phyloP scores from a whole-genome alignment of 2,888 invertebrate species.

The Hanleya hanleyi region DNA sequence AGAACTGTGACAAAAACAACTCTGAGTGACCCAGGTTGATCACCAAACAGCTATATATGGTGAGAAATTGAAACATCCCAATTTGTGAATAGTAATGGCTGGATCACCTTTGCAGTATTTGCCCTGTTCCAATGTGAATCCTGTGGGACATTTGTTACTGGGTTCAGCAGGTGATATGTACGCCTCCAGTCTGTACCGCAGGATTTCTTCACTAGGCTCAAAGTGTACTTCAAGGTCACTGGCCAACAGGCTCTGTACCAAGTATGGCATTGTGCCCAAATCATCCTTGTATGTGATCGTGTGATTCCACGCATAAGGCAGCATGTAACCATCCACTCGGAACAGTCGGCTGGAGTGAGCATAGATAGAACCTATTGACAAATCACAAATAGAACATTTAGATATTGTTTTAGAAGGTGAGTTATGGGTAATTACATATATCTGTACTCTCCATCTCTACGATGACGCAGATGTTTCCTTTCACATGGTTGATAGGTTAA shows the following conservation, averaged over 20 bases:
- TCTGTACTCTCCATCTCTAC: no score
- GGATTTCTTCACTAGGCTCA: slow-evolving; percentile 56
- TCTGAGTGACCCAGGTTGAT: no score
- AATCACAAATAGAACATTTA: no score
- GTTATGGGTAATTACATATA: no score
- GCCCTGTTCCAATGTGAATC: slow-evolving; percentile 74
- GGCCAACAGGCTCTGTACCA: slow-evolving; percentile 67
- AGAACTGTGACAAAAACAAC: no score
- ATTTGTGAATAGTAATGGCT: no score
- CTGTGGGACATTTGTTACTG: slow-evolving; percentile 75
- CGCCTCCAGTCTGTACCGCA: slow-evolving; percentile 66
- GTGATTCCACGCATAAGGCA: slow-evolving; percentile 76
- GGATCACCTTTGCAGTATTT: slow-evolving; percentile 73
- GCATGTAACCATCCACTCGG: slow-evolving; percentile 67
- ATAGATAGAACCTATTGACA: slow-evolving; percentile 69
- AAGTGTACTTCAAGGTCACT: slow-evolving; percentile 60
- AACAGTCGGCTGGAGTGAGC: slow-evolving; percentile 67
- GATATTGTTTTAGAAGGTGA: no score
- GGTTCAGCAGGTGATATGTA: slow-evolving; percentile 70
- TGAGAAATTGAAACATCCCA: no score
- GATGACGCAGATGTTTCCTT: no score
- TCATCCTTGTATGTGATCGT: slow-evolving; percentile 73
- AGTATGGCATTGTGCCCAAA: slow-evolving; percentile 72
- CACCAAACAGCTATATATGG: no score
- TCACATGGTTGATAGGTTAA: no score